Evolutionary conservation across 1,140 invertebrate species (phyloP), one percentile per base, ranked within the genome.

Genomic region (Heliconius himera): DNA sequence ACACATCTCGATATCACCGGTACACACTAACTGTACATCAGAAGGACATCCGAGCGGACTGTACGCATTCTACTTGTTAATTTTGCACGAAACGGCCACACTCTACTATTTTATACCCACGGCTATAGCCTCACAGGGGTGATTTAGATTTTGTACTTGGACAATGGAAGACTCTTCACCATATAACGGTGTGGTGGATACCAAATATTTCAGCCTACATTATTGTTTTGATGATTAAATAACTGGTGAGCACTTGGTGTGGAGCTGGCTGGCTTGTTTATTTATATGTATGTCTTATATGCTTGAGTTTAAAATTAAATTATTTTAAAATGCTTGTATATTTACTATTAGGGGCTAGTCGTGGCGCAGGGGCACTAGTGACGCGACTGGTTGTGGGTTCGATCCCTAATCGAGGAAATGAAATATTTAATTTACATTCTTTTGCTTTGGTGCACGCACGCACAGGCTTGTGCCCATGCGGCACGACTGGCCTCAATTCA

Each of bases 1-100:
- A 71, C 54, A 38, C 38, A 78, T 41, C 75, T 78, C 80, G 79
- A 81, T 82, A 83, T 84, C 84, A 77, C 80, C 74, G 81, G 74
- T 82, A 84, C 83, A 82, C 83, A 88, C 85, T 88, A 85, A 88
- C 86, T 83, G 85, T 88, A 88, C 78, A 83, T 87, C 86, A 87
- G 70, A 72, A 54, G 74, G 80, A 82, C 82, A 76, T 78, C 70
- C 70, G 80, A 79, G 78, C 73, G 84, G 74, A 77, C 75, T 74
- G 76, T 79, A 66, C 80, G 81, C 83, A 81, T 77, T 80, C 78
- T 81, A 82, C 84, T 84, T 88, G 87, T 88, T 88, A 88, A 88
- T 88, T 85, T 87, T 84, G 85, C 83, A 87, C 84, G 84, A 83
- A 86, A 84, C 87, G 86, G 84, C 82, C 83, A 80, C 83, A 80